Evolutionary conservation across 2,888 invertebrate genomes (phyloP), one percentile per base, ranked within the genome.

Genomic region (Prosopocoilus inquinatus): DNA sequence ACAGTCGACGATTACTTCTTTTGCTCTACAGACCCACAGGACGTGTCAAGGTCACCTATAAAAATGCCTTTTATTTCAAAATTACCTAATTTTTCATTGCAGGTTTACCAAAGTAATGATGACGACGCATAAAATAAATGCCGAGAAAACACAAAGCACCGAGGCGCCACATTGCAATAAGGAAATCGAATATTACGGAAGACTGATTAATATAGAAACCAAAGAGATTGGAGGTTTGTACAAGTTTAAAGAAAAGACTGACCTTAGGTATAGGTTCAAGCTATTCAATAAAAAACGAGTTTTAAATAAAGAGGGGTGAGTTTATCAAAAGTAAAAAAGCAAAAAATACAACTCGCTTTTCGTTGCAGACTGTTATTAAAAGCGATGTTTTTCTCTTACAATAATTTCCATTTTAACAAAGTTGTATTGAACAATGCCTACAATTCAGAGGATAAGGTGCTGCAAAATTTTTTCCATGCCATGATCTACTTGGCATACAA

Each of bases 1-100:
- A 56, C 59, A 36, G 58, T 59, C 1, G 61, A 61, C 33, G 61
- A 61, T 43, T 61, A 61, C 44, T 50, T 61, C 11, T 61, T 61
- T 15, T 61, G 61, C 39, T 52, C 57, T 20, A 53, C 57, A 8
- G 8, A 38, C 7, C 12, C 43, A 43, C 15, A 51, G 9, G 59
- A 61, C 5, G 51, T 58, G 1, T 28, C 45, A 47, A 20, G 46
- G 60, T 60, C 7, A 28, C 4, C 7, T 5, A 28, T 28, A 4
- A 41, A 47, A 3, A n/a, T n/a, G n/a, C n/a, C n/a, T n/a, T n/a
- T 9, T 4, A 46, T 45, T 44, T 20, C 15, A 2, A 15, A 28
- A 28, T 28, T 28, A 28, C 20, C n/a, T 8, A 9, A 50, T 12
- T 12, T 3, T 28, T 44, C 11, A n/a, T 45, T 39, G 39, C 53